Conservation (phyloP, 2,113 vertebrate genomes). For the Podiceps cristatus region DNA sequence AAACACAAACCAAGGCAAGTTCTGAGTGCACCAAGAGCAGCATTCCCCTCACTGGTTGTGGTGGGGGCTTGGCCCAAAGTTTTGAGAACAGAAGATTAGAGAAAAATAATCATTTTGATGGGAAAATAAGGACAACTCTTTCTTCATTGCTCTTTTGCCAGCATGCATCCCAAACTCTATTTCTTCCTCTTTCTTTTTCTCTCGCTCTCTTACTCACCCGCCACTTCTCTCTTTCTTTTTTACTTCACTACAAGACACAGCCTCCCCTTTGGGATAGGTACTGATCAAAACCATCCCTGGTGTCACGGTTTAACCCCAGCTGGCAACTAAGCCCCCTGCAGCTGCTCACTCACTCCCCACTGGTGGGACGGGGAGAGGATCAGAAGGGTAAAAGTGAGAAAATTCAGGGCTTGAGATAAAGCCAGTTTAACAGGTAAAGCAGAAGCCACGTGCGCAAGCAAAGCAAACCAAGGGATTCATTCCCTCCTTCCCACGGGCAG, state of each 20-base stretch:
- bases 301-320: no score
- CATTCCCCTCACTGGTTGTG: background rate
- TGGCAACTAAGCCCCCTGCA: no score
- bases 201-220: background rate
- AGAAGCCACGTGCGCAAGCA: no score
- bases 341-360: no score
- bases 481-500: no score
- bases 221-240: background rate
- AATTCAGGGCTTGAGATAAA: no score
- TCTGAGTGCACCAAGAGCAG: background rate
- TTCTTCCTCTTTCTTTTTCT: background rate
- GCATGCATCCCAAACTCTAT: background rate
- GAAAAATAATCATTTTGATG: background rate
- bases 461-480: no score
- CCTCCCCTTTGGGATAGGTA: background rate
- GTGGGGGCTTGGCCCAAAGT: background rate
- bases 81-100: background rate
- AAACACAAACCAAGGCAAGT: background rate
- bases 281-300: background rate
- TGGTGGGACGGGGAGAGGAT: no score
- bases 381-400: no score
- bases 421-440: no score
- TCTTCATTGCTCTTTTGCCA: background rate
- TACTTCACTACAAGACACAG: background rate
- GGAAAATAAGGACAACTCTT: background rate